phyloP scores from a whole-genome alignment of 2,888 invertebrate species.

The Diarsia mendica region DNA sequence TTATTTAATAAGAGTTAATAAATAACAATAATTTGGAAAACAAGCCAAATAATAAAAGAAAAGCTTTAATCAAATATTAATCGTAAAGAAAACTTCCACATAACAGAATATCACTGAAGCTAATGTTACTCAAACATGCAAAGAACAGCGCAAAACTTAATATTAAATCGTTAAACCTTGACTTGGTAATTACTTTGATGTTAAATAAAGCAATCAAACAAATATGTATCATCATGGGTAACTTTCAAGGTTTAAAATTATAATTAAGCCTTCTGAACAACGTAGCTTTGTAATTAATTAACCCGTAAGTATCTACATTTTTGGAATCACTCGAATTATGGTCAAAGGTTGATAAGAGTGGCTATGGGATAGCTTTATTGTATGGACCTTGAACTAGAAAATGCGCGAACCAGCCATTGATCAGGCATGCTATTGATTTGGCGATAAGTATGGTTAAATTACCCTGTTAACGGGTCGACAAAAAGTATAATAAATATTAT shows the following conservation, averaged over 20 bases:
- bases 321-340: slow-evolving; percentile 36
- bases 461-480: background rate
- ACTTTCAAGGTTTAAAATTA: slow-evolving; percentile 35
- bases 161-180: slow-evolving; percentile 29
- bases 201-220: slow-evolving; percentile 35
- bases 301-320: slow-evolving; percentile 28
- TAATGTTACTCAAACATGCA: slow-evolving; percentile 30
- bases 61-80: slow-evolving; percentile 8
- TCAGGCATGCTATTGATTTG: slow-evolving; percentile 52
- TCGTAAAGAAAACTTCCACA: background rate
- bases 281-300: slow-evolving; percentile 24
- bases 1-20: background rate
- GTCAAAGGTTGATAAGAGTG: slow-evolving; percentile 37
- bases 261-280: background rate
- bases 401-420: slow-evolving; percentile 37
- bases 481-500: background rate
- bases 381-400: slow-evolving; percentile 58
- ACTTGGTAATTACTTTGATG: slow-evolving; percentile 39
- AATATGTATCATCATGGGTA: slow-evolving; percentile 33
- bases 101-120: slow-evolving; percentile 9
- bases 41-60: slow-evolving; percentile 27
- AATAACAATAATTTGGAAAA: slow-evolving; percentile 11
- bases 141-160: slow-evolving; percentile 32
- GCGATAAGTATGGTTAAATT: slow-evolving; percentile 25
- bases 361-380: slow-evolving; percentile 39